Conservation (phyloP, 2,888 invertebrate genomes). For the Protophormia terraenovae region DNA sequence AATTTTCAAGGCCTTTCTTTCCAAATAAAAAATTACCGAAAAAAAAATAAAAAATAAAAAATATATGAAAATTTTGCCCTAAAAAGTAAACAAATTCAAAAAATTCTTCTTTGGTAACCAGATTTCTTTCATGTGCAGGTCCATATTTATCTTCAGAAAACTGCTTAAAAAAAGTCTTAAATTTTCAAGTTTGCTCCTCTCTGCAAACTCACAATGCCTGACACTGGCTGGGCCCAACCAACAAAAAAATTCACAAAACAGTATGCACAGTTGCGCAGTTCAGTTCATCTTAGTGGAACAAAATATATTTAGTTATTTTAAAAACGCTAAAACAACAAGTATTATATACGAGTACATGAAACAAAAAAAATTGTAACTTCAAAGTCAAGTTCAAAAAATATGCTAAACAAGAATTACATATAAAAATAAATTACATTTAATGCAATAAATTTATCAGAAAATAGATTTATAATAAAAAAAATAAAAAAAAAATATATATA, state of each 20-base stretch:
- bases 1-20: too few relatives aligned
- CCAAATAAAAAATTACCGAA: too few relatives aligned
- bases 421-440: conserved; percentile 37
- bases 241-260: background rate
- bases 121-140: too few relatives aligned
- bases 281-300: conserved; percentile 50
- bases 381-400: conserved; percentile 62
- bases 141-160: too few relatives aligned
- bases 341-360: conserved; percentile 35
- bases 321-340: conserved; percentile 59
- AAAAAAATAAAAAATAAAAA: too few relatives aligned
- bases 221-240: background rate
- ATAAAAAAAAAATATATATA: conserved; percentile 5
- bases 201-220: conserved; percentile 2
- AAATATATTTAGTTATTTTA: conserved; percentile 52
- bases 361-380: conserved; percentile 39
- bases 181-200: conserved; percentile 11
- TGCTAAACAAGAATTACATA: background rate
- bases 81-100: too few relatives aligned
- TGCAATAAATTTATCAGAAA: background rate
- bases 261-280: conserved; percentile 47
- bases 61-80: too few relatives aligned
- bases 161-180: too few relatives aligned
- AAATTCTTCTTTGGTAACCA: too few relatives aligned
- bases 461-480: background rate